These are phyloP conservation scores for Channallabes apus DNA, from an alignment of 2,797 vertebrate species.

Conservation along the genomic window DNA sequence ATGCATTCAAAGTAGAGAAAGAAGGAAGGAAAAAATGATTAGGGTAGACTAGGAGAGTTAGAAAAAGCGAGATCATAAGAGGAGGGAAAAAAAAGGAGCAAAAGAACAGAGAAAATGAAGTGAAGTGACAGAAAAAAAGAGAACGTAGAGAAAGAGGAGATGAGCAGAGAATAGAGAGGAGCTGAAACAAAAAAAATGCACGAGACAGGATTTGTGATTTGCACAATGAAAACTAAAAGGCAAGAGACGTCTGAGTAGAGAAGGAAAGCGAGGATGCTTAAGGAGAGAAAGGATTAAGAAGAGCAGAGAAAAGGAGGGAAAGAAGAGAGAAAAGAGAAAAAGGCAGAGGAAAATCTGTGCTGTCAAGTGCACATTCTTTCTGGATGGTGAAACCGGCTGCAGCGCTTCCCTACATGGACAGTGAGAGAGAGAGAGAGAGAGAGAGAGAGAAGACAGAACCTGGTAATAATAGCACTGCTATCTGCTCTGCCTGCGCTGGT, in stretches of 20 bases:
- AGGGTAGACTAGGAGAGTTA: not conserved
- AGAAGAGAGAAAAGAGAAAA: not conserved
- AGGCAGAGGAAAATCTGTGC: conserved; percentile 27
- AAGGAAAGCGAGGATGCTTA: not conserved
- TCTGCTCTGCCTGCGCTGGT: conserved; percentile 35
- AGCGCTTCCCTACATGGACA: conserved; percentile 72
- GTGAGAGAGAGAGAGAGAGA: conserved; percentile 34
- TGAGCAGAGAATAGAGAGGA: not conserved
- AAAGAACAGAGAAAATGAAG: not conserved
- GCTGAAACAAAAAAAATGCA: not conserved
- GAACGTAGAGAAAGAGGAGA: not conserved
- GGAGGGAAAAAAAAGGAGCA: not conserved
- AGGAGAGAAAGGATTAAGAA: not conserved
- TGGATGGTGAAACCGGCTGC: conserved; percentile 60
- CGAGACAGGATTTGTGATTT: not conserved
- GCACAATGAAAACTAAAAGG: not conserved
- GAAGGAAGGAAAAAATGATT: not conserved
- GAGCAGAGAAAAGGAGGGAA: not conserved
- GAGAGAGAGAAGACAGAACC: conserved; percentile 36
- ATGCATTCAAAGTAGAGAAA: not conserved
- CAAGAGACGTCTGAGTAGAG: not conserved
- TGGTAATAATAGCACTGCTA: conserved; percentile 51
- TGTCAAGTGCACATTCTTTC: conserved; percentile 63
- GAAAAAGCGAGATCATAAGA: not conserved
- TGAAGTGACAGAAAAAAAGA: not conserved